Conservation (phyloP, 2,113 vertebrate genomes). For the Catharus bicknelli region DNA sequence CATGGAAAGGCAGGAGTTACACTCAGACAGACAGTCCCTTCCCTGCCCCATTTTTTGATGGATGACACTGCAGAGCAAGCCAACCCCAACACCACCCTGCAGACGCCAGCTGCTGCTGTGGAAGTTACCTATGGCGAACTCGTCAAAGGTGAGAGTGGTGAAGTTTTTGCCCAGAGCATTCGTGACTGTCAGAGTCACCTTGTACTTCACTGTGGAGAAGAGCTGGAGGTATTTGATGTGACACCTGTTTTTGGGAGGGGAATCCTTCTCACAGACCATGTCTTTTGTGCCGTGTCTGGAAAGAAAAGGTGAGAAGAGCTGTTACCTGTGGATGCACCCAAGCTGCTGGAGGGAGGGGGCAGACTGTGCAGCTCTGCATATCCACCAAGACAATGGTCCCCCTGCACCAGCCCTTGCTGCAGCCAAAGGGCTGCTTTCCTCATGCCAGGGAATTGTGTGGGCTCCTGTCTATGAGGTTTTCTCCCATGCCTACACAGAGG, state of each 20-base stretch:
- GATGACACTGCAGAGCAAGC: neutral
- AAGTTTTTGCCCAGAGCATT: slow-evolving; percentile 88
- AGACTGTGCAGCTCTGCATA: neutral
- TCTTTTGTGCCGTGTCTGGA: slow-evolving; percentile 86
- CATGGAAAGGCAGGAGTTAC: neutral
- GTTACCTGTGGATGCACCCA: neutral
- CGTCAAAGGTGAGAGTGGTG: slow-evolving; percentile 84
- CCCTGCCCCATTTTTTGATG: rapidly evolving
- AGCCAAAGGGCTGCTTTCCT: neutral
- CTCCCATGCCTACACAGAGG: neutral
- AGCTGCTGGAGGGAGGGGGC: neutral
- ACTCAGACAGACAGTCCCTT: neutral
- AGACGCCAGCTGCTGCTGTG: neutral
- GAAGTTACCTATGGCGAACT: slow-evolving; percentile 88
- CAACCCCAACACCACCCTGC: neutral
- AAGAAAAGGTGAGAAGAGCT: neutral
- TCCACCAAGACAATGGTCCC: rapidly evolving
- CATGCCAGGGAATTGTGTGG: neutral
- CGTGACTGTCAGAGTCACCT: slow-evolving; percentile 89
- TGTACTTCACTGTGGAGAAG: slow-evolving; percentile 92
- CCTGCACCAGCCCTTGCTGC: neutral
- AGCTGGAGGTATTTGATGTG: slow-evolving; percentile 91
- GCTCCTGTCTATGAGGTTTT: neutral
- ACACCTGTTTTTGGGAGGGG: slow-evolving; percentile 90
- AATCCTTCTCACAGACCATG: slow-evolving; percentile 87